Base-by-base conservation (phyloP, 2,113 vertebrate species). In the Catharus minimus region DNA sequence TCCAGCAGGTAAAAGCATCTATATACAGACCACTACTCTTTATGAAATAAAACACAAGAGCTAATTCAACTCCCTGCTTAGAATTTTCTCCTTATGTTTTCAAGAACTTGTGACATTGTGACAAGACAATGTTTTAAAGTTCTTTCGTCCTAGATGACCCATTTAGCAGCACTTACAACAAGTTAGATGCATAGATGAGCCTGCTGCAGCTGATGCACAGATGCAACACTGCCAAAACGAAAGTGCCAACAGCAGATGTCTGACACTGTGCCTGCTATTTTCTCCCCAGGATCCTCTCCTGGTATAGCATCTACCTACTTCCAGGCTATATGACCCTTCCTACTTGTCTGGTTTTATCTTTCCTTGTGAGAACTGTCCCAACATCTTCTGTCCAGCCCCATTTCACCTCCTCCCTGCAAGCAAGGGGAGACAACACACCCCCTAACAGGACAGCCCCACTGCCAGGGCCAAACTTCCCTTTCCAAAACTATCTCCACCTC, bases 181-280 rank as follows among this genome's bases (percentile, higher is more conserved):
- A 1, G 3, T 20, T 36, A 41, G 5, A n/a, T 2, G 5, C 33
- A n/a, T 50, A 41, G 61, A 69, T 10, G 52, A 30, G 60, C 43
- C 41, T 82, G 44, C 47, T 83, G 68, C 60, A 66, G 39, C 55
- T 67, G 39, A 83, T 67, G 55, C n/a, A 39, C 14, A 53, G 60
- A 47, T 33, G 49, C 20, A 71, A 39, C 22, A 11, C 55, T 57
- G 69, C 17, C 33, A 65, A 60, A 82, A 86, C 9, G 17, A 27
- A 92, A 95, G 61, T 44, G 71, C 43, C 50, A 66, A 61, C 28
- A 79, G 71, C 46, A 89, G 64, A 30, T 39, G 28, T 38, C 43
- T 86, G 73, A 77, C 46, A 43, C 47, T 38, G 9, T 18, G 20
- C 36, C 46, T 77, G 24, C 6, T 2, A 52, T 89, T 80, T 76